A percentile compares a stretch with the other conserved stretches of the same genome.
Evolutionary conservation across 2,888 invertebrate genomes (phyloP).

Genomic region (Syrista parreyssii): DNA sequence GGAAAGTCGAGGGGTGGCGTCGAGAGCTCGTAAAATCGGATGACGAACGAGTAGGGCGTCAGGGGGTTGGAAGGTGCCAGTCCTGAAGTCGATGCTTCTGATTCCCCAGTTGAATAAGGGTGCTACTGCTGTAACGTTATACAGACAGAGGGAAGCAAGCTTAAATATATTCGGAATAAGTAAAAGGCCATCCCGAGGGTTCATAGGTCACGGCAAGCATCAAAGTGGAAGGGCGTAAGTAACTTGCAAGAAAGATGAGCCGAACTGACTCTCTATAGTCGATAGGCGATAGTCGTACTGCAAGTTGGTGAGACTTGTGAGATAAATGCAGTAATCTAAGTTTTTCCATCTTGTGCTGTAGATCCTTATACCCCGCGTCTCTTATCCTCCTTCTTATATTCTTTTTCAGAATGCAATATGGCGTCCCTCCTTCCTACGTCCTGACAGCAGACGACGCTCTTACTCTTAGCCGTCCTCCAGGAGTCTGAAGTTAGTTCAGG

Average conservation of each 20-base stretch:
- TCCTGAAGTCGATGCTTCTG: neutral
- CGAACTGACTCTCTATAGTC: neutral
- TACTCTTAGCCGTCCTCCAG: neutral
- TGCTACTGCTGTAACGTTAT: neutral
- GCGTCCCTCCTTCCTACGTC: neutral
- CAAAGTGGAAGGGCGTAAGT: neutral
- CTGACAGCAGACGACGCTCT: neutral
- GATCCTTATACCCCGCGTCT: constrained; percentile 15
- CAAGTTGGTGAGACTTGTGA: neutral
- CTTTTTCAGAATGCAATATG: neutral
- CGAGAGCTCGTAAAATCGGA: neutral
- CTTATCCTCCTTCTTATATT: neutral
- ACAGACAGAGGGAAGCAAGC: neutral
- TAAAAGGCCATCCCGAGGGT: neutral
- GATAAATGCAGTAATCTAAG: constrained; percentile 55
- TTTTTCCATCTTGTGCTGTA: constrained; percentile 46
- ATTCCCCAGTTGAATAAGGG: neutral
- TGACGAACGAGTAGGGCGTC: neutral
- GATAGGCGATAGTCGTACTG: neutral
- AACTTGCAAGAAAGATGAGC: neutral
- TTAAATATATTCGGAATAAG: neutral
- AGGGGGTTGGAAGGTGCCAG: neutral
- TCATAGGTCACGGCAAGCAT: neutral
- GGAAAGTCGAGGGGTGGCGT: neutral
- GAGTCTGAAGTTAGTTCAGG: neutral